Base-by-base conservation (phyloP, 2,888 invertebrate species). In the Zygaena filipendulae region DNA sequence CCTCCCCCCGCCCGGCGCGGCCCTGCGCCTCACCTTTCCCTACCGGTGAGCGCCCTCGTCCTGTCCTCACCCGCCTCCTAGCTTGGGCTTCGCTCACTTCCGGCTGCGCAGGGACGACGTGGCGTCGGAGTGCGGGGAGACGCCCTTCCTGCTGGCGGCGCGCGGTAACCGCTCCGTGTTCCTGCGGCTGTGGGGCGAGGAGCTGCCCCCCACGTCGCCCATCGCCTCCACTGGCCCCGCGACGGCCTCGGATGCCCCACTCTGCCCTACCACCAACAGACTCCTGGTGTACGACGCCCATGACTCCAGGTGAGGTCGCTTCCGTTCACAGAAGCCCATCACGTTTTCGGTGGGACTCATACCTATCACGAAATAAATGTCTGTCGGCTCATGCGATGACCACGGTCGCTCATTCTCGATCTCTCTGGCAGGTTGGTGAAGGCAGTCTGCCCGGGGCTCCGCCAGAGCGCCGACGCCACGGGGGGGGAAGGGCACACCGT, bases 131-230 rank as follows among this genome's bases (percentile, higher is more conserved):
- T 90, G 90, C 63, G 84, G 84, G n/a, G 87, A 87, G 32, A 69
- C 87, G 32, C 91, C 92, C 3, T 92, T 92, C 88, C 74, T 92
- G 38, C 82, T 92, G 30, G 88, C 88, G 54, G 90, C 92, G 2
- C 84, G 89, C 36, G 85, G 88, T 37, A 92, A 92, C 55, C 85
- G 89, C 26, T 91, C 91, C 21, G 82, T 93, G 31, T 92, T 91
- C 58, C 75, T 93, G 32, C 82, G 92, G 40, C 90, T 91, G 22
- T 92, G 92, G 92, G 92, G 92, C 23, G 86, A 86, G 41, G 87
- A 90, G 50, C 57, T 92, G 40, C 85, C 89, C 40, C 51, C 87
- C 29, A 84, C 87, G 1, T n/a, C n/a, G n/a, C n/a, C 86, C 20
- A 84, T 85, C 47, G 82, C 86, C 3, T 63, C 82, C 3, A 59